A percentile compares a stretch with the other conserved stretches of the same genome.
phyloP scores from a whole-genome alignment of 2,888 invertebrate genomes.

The Lycaena phlaeas region DNA sequence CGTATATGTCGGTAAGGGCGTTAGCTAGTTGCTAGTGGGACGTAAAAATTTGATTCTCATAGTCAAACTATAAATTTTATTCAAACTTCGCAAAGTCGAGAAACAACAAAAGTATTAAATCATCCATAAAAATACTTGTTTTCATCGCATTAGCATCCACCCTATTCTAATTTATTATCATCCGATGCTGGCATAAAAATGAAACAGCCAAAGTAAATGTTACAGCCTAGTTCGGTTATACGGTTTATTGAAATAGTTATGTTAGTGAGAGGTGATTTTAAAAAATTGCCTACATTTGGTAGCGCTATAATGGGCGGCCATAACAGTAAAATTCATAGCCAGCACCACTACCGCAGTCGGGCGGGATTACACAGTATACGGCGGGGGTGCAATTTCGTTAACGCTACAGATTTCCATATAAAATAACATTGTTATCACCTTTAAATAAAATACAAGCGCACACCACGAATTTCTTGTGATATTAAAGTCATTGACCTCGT shows the following conservation, averaged over 20 bases:
- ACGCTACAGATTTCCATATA: conserved; percentile 49
- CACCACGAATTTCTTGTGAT: neutral
- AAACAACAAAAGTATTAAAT: neutral
- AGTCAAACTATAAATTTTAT: too few species aligned
- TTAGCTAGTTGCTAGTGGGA: too few species aligned
- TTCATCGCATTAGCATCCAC: too few species aligned
- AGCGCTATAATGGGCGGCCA: conserved; percentile 57
- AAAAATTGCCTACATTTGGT: conserved; percentile 61
- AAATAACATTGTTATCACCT: conserved; percentile 23
- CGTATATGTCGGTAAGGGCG: too few species aligned
- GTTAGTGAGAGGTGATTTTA: conserved; percentile 53
- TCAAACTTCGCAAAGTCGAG: too few species aligned
- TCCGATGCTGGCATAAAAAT: too few species aligned
- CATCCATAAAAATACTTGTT: neutral
- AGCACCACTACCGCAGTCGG: conserved; percentile 53
- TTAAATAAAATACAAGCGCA: conserved; percentile 9
- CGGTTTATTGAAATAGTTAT: conserved; percentile 66
- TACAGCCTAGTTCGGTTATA: conserved; percentile 51
- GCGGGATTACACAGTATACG: conserved; percentile 51
- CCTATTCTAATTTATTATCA: too few species aligned
- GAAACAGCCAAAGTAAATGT: conserved; percentile 55
- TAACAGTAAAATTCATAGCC: conserved; percentile 69
- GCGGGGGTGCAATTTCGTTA: conserved; percentile 53
- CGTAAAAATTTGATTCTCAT: too few species aligned
- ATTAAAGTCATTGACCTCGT: neutral